These are phyloP conservation scores for Tretioscincus oriximinensis DNA, from an alignment of 2,113 vertebrate species.

Conservation along the genomic window DNA sequence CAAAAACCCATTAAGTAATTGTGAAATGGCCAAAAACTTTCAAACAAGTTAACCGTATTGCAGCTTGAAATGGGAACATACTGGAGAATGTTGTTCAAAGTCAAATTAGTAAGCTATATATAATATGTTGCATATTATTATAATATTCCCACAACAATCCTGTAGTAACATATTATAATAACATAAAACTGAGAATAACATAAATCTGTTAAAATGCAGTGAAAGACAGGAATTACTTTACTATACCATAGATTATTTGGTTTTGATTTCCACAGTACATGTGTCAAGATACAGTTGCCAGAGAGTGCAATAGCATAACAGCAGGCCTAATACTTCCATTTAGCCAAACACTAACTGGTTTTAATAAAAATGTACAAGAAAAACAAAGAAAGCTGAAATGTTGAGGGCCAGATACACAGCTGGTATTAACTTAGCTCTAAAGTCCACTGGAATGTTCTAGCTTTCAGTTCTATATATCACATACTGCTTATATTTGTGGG, in stretches of 20 bases:
- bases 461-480: not conserved
- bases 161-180: too few relatives aligned
- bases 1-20: not conserved
- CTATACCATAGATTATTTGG: conserved; percentile 7
- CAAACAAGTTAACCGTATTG: not conserved
- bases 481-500: not conserved
- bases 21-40: not conserved
- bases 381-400: conserved; percentile 30
- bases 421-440: conserved; percentile 13
- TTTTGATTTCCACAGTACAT: conserved; percentile 28
- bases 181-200: not conserved
- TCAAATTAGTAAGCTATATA: not conserved
- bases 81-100: not conserved
- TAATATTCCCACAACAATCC: too few relatives aligned
- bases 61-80: not conserved
- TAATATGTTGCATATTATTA: too few relatives aligned
- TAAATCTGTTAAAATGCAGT: conserved; percentile 7
- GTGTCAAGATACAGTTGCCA: conserved; percentile 22
- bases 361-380: conserved; percentile 32
- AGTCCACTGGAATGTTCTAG: conserved; percentile 5
- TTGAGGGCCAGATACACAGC: conserved; percentile 19
- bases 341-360: conserved; percentile 20
- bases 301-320: conserved; percentile 15
- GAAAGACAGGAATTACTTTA: conserved; percentile 14
- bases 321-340: conserved; percentile 19